Conservation (phyloP, 2,113 vertebrate genomes). For the Macrotis lagotis region DNA sequence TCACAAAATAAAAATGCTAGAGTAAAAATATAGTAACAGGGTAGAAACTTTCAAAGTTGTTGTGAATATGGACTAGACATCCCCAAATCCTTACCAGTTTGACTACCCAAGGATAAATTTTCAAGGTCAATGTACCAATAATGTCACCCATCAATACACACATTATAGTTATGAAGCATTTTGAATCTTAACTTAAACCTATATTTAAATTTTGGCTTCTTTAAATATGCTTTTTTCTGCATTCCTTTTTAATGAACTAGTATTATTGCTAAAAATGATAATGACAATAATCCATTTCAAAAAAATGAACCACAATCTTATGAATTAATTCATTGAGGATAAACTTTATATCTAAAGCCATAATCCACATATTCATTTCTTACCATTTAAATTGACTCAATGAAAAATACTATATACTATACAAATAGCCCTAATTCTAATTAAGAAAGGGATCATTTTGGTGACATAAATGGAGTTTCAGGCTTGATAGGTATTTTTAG, state of each 20-base stretch:
- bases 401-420: slow-evolving; percentile 57
- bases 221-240: slow-evolving; percentile 59
- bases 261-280: slow-evolving; percentile 51
- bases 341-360: slow-evolving; percentile 65
- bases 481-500: slow-evolving; percentile 43
- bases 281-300: slow-evolving; percentile 70
- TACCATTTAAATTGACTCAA: slow-evolving; percentile 67
- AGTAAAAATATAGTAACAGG: neutral
- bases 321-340: slow-evolving; percentile 70
- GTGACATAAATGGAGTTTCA: slow-evolving; percentile 29
- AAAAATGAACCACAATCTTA: slow-evolving; percentile 79
- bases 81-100: neutral
- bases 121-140: slow-evolving; percentile 68
- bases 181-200: slow-evolving; percentile 73
- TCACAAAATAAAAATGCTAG: neutral
- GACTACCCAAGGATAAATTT: neutral
- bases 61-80: neutral
- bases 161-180: slow-evolving; percentile 63
- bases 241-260: slow-evolving; percentile 65
- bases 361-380: slow-evolving; percentile 65
- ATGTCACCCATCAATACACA: slow-evolving; percentile 61
- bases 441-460: slow-evolving; percentile 39
- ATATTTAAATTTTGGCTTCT: slow-evolving; percentile 66
- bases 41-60: neutral
- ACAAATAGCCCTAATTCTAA: slow-evolving; percentile 55